Conservation (phyloP, 2,113 vertebrate species). For the Bos indicus region DNA sequence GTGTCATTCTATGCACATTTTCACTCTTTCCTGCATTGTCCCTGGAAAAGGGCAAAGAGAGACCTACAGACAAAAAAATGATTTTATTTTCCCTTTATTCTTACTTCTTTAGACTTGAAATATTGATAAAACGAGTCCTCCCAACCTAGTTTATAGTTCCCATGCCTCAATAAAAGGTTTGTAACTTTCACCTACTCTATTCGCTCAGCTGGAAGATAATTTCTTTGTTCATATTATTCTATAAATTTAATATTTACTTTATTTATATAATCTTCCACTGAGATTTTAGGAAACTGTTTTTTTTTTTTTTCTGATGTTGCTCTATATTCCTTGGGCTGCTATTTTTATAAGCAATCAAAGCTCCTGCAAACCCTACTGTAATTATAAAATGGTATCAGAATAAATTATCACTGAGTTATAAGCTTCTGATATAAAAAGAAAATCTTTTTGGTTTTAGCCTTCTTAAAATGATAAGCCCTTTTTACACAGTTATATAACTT, state of each 20-base stretch:
- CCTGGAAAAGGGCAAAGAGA: neutral
- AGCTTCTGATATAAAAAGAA: neutral
- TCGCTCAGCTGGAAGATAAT: neutral
- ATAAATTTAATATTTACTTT: neutral
- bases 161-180: neutral
- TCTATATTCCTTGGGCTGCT: neutral
- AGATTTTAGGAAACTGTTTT: neutral
- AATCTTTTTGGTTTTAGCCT: neutral
- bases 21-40: neutral
- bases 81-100: neutral
- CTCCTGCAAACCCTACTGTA: neutral
- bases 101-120: neutral
- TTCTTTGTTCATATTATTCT: neutral
- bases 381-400: slow-evolving; percentile 18
- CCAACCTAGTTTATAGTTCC: neutral
- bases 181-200: neutral
- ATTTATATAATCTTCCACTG: neutral
- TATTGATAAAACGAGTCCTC: neutral
- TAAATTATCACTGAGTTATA: neutral
- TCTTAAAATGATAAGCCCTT: neutral
- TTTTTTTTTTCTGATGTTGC: neutral
- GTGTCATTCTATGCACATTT: neutral
- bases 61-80: neutral
- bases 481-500: neutral
- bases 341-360: slow-evolving; percentile 4